phyloP scores from a whole-genome alignment of 2,797 vertebrate species.

The Xiphorhynchus erythropygius region DNA sequence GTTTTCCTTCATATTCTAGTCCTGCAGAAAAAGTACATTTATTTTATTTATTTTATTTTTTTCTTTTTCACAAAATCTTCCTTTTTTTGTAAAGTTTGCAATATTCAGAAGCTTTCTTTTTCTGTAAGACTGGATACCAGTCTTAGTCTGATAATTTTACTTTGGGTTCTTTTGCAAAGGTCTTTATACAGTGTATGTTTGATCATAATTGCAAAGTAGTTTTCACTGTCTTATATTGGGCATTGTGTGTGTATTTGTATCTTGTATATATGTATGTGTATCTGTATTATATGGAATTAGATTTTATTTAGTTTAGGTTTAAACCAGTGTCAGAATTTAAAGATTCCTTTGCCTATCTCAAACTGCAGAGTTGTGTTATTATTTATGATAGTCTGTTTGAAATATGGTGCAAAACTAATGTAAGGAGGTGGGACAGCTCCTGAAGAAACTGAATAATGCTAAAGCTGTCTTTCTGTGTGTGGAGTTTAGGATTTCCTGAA shows the following conservation, averaged over 20 bases:
- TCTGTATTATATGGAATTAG: neutral
- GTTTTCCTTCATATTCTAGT: neutral
- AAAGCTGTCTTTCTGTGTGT: neutral
- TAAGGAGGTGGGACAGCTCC: neutral
- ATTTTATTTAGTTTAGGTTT: neutral
- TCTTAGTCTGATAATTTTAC: neutral
- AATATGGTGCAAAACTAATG: neutral
- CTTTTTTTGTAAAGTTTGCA: neutral
- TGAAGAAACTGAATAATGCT: neutral
- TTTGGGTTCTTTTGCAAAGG: neutral
- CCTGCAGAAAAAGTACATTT: neutral
- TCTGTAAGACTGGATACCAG: neutral
- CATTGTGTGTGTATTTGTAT: neutral
- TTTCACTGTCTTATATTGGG: neutral
- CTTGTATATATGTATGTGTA: neutral
- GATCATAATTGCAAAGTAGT: neutral
- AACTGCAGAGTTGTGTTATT: neutral
- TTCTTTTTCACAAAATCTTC: neutral
- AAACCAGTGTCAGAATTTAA: neutral
- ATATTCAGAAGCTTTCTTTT: neutral
- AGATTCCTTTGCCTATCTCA: neutral
- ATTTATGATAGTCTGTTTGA: neutral
- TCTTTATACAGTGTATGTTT: neutral
- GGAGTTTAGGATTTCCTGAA: constrained; percentile 87
- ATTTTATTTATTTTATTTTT: too few species aligned